A percentile compares a stretch with the other conserved stretches of the same genome.
Evolutionary conservation across 2,888 invertebrate species (phyloP).

Genomic region (Campoplex capitator): DNA sequence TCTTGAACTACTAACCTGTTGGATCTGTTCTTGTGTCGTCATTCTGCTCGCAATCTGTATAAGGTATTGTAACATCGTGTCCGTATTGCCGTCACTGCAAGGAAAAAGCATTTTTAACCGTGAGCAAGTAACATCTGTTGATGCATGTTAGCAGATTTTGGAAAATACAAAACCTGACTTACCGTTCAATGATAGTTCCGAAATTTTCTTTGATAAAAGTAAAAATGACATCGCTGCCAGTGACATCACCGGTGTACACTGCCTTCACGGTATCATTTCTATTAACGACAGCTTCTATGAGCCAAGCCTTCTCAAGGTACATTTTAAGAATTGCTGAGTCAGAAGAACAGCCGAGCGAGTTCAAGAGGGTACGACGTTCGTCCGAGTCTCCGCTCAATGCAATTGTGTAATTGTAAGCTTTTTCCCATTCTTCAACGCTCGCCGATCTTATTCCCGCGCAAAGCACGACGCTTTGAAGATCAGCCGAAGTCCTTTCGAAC

Average conservation of each 20-base stretch:
- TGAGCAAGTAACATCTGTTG: background rate
- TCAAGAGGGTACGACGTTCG: conserved; percentile 77
- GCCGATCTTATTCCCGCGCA: conserved; percentile 83
- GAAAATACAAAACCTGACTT: conserved; percentile 31
- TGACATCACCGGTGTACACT: conserved; percentile 62
- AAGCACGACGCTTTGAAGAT: conserved; percentile 83
- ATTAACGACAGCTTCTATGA: conserved; percentile 66
- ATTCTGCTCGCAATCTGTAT: conserved; percentile 53
- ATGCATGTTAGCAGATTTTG: background rate
- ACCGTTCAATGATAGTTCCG: conserved; percentile 40
- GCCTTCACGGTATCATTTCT: conserved; percentile 72
- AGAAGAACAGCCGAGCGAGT: conserved; percentile 84
- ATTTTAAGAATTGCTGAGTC: conserved; percentile 82
- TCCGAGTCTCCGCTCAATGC: conserved; percentile 77
- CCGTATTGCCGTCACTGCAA: conserved; percentile 32
- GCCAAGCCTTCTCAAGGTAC: conserved; percentile 61
- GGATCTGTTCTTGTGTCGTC: conserved; percentile 54
- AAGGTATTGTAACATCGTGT: conserved; percentile 34
- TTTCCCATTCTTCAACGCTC: conserved; percentile 70
- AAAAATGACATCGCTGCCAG: conserved; percentile 70
- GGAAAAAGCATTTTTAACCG: background rate
- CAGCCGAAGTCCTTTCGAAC: conserved; percentile 83
- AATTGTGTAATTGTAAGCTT: conserved; percentile 52
- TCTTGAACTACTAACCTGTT: conserved; percentile 47
- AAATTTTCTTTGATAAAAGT: conserved; percentile 68